Percentiles rank a stretch among this genome's conserved stretches.
Conservation (phyloP, 2,113 vertebrate species). For the Oryctolagus cuniculus region DNA sequence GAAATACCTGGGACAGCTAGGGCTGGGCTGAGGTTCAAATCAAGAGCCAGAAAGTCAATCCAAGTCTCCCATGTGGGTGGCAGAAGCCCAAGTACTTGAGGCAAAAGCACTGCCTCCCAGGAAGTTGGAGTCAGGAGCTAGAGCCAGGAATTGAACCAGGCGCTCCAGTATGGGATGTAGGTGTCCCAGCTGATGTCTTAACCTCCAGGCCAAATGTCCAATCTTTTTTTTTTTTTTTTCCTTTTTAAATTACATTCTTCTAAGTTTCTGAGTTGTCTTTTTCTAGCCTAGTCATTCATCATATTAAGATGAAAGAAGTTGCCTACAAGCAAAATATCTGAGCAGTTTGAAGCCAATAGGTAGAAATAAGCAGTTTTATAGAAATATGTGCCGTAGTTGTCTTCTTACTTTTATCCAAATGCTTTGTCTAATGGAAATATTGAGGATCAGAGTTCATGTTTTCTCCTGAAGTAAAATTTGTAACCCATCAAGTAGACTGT, state of each 20-base stretch:
- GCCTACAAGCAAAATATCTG: not conserved
- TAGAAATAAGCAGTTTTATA: not conserved
- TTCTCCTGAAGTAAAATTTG: not conserved
- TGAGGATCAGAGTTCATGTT: not conserved
- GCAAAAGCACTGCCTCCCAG: too few relatives aligned
- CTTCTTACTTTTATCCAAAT: not conserved
- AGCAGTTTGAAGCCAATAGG: not conserved
- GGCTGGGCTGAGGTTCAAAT: too few relatives aligned
- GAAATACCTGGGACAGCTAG: too few relatives aligned
- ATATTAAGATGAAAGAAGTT: slow-evolving; percentile 2
- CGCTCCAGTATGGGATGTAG: too few relatives aligned
- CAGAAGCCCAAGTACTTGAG: too few relatives aligned
- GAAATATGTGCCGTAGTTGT: not conserved
- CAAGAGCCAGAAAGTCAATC: too few relatives aligned
- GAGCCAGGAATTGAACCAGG: too few relatives aligned
- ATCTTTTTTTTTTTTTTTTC: not conserved
- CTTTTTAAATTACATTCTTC: not conserved
- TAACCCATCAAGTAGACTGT: not conserved
- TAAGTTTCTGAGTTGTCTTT: not conserved
- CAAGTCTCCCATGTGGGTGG: too few relatives aligned
- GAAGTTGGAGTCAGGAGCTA: too few relatives aligned
- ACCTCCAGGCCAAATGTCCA: not conserved
- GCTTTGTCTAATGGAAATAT: not conserved
- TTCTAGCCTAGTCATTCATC: not conserved
- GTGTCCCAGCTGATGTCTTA: too few relatives aligned